Base-by-base conservation (phyloP, 30 jellyfish, hydroid and myxozoan species). In the Hydra vulgaris region DNA sequence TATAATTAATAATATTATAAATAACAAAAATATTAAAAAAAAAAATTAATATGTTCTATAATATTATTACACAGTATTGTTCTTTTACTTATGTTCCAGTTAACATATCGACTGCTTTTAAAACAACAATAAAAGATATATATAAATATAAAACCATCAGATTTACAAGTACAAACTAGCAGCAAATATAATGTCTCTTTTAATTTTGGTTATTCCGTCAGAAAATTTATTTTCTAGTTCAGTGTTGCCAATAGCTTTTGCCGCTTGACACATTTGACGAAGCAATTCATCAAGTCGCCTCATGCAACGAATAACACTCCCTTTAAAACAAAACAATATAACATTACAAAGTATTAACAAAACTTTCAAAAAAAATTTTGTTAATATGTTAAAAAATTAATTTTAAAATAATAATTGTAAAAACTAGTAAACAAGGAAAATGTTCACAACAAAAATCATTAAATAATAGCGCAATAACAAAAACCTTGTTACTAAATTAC, bases 161-260 rank as follows among this genome's bases (percentile, higher is more conserved):
- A 40, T 40, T 74, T 83, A 95, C 75, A 95, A 80, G 85, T 95
- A 95, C 91, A 95, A 82, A 80, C 99, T 95, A 0, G 99, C 97
- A 4, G 99, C 97, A 79, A 95, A 95, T 7, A 89, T 96, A 72
- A 95, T 95, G 76, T 95, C 97, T 73, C 99, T 72, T 76, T 89
- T 95, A 54, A 95, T 91, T 77, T 86, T 88, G 22, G 96, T 90
- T 26, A 88, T 89, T 7, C 97, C 99, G 72, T 89, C 96, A 0
- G 97, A 92, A 69, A 95, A 95, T 87, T 95, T 95, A 68, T 95
- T 88, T 78, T 95, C 97, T 21, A 95, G 97, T 89, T 95, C 99
- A 25, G 99, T 90, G 73, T 89, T 95, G 0, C 99, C 99, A 69
- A 95, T 95, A 17, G 89, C 97, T 76, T 95, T 95, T 0, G 99